Base-by-base conservation (phyloP, 2,888 invertebrate genomes). In the Tridacna gigas region DNA sequence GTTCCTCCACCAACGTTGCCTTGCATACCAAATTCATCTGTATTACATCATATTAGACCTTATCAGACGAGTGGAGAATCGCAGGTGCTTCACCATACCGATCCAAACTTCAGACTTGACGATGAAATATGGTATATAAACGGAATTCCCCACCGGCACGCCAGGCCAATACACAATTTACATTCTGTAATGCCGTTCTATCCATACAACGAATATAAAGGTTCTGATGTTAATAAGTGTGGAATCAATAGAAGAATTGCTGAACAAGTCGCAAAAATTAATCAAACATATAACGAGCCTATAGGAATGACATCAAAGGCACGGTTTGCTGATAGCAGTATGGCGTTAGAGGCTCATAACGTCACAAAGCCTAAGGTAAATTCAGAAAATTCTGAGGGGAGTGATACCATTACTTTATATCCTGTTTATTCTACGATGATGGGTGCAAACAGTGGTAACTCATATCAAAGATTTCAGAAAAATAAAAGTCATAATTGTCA, bases 111-210 rank as follows among this genome's bases (percentile, higher is more conserved):
- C 18, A 20, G 63, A 75, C 47, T 84, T 15, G 84, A 84, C 48
- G 84, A 84, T 48, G 84, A 84, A 47, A 81, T 84, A 28, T 84
- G 84, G 84, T 84, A 84, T 51, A 81, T 84, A 18, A 84, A 84
- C 56, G 84, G 84, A 12, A 66, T 84, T 15, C 84, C 84, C 7
- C 79, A 81, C 48, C 71, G 76, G 15, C 81, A 84, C 45, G 80
- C 81, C 0, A 80, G 75, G 61, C 73, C 79, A 11, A 20, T 78
- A 47, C 26, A 37, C 15, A 67, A 47, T 22, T 63, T 37, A 22
- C 60, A 47, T 26, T 47, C 71, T 15, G 48, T 51, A 20, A n/a
- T 26, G 22, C 48, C 56, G 0, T 51, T 71, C 22, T 51, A 71
- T 51, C 71, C 71, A 4, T 25, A 25, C 18, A 20, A 5, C 13